phyloP scores from a whole-genome alignment of 23 tunicate genomes.

The Trididemnum miniatum region DNA sequence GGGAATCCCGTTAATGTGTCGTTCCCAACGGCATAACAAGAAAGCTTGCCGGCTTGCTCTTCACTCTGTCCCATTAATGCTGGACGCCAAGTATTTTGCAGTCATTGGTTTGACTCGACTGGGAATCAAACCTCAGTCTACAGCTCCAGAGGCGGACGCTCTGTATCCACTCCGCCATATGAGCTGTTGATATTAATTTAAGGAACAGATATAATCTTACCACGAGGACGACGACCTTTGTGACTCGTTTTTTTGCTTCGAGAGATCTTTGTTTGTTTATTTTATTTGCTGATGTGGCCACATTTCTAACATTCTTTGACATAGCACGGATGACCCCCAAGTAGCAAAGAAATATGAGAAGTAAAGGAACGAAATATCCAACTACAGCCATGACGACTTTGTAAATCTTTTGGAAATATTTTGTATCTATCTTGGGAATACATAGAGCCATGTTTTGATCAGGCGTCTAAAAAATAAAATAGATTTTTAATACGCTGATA shows the following conservation, averaged over 20 bases:
- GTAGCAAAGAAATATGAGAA: slow-evolving; percentile 69
- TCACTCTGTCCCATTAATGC: too few relatives aligned
- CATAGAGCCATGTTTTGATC: slow-evolving; percentile 43
- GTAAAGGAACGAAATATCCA: slow-evolving; percentile 72
- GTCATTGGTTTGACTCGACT: too few relatives aligned
- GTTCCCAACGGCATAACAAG: too few relatives aligned
- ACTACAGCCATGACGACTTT: slow-evolving; percentile 36
- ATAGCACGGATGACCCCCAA: slow-evolving; percentile 60
- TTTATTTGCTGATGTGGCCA: slow-evolving; percentile 40
- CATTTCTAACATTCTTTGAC: slow-evolving; percentile 51
- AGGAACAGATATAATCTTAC: slow-evolving; percentile 35
- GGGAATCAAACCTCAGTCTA: too few relatives aligned
- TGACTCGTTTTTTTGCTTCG: slow-evolving; percentile 52
- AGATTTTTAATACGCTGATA: too few relatives aligned
- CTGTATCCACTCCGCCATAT: too few relatives aligned
- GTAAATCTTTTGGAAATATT: slow-evolving; percentile 41
- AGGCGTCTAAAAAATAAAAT: slow-evolving; percentile 33
- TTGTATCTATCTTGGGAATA: slow-evolving; percentile 30
- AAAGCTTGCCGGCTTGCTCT: too few relatives aligned
- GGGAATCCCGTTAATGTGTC: too few relatives aligned
- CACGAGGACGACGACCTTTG: slow-evolving; percentile 75
- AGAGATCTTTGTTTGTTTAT: slow-evolving; percentile 19
- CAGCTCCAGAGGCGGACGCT: too few relatives aligned
- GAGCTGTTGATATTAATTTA: too few relatives aligned
- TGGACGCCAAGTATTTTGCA: too few relatives aligned